Percentiles rank a stretch among this genome's conserved stretches.
Evolutionary conservation across 2,113 vertebrate genomes (phyloP).

Genomic region (Spermophilus dauricus): DNA sequence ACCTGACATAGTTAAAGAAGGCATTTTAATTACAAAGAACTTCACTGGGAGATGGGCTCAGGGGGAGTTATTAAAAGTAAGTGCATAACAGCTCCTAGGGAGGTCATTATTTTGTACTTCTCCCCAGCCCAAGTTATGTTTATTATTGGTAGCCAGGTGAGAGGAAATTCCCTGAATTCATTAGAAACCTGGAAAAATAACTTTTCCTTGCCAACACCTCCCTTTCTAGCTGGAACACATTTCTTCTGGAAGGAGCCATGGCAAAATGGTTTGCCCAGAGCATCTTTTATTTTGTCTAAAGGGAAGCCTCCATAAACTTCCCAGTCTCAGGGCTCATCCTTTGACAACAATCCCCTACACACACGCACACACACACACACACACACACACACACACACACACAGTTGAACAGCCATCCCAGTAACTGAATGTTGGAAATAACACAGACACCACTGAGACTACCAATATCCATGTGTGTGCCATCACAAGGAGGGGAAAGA

Average conservation of each 20-base stretch:
- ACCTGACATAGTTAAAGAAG: slow-evolving; percentile 70
- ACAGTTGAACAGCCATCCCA: slow-evolving; percentile 12
- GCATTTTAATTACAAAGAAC: slow-evolving; percentile 74
- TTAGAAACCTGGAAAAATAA: slow-evolving; percentile 67
- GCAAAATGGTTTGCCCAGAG: slow-evolving; percentile 8
- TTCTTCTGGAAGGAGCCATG: slow-evolving; percentile 39
- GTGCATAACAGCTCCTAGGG: slow-evolving; percentile 64
- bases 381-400: background rate
- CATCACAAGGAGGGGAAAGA: background rate
- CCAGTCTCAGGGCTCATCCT: background rate
- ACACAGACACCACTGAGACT: background rate
- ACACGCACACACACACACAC: background rate
- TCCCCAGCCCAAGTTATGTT: background rate
- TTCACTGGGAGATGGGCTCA: slow-evolving; percentile 62
- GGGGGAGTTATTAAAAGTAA: slow-evolving; percentile 80
- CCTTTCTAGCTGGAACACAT: slow-evolving; percentile 41
- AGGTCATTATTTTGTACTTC: slow-evolving; percentile 72
- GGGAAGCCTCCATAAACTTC: slow-evolving; percentile 27
- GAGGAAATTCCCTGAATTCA: slow-evolving; percentile 68
- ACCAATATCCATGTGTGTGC: background rate
- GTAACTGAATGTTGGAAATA: slow-evolving; percentile 65
- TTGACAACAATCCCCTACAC: background rate
- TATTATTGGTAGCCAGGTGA: slow-evolving; percentile 74
- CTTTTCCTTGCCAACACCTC: slow-evolving; percentile 67
- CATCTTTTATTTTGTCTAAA: slow-evolving; percentile 52